Evolutionary conservation across 2,888 invertebrate genomes (phyloP), one percentile per base, ranked within the genome.

Genomic region (Polymixis lichenea): DNA sequence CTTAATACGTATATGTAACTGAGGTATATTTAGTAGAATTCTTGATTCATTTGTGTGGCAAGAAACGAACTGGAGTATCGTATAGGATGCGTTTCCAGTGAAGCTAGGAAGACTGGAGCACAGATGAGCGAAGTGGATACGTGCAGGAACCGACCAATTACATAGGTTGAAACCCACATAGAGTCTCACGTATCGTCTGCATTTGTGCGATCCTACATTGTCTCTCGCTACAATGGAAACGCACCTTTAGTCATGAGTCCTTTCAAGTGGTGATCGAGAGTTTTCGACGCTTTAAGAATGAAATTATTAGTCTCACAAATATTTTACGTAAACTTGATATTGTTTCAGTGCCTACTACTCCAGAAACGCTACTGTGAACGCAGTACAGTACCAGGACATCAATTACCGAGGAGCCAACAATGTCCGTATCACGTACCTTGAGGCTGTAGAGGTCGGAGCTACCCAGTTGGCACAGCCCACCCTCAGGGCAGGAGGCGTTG

Each of bases 401-500:
- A 46, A 11, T 46, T 46, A 46, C 43, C 43, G 43, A 46, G 43
- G 43, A 46, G 43, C 43, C 43, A 46, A 46, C 43, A 46, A 11
- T 13, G 43, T 46, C 11, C 43, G 91, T 11, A 91, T 96, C 65
- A 86, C 92, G 0, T 91, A 92, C 0, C 85, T 96, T 4, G 90
- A 88, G 13, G 95, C 93, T 0, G 82, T 78, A 0, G 95, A 95
- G 43, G 43, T 46, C 43, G 43, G 43, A 46, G 43, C 11, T 46
- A 46, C 43, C 1, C 43, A 46, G 43, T 46, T 82, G 73, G 94
- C 91, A 0, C 83, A 80, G 0, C 91, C 92, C 0, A 92, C 89
- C 85, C 82, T 95, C 17, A 55, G 91, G 0, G 83, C 32, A 0
- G 93, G 93, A 5, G 95, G 95, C 0, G 55, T 94, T 0, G 91